These are phyloP conservation scores for Zonotrichia albicollis DNA, from an alignment of 2,797 vertebrate genomes.

Conservation along the genomic window DNA sequence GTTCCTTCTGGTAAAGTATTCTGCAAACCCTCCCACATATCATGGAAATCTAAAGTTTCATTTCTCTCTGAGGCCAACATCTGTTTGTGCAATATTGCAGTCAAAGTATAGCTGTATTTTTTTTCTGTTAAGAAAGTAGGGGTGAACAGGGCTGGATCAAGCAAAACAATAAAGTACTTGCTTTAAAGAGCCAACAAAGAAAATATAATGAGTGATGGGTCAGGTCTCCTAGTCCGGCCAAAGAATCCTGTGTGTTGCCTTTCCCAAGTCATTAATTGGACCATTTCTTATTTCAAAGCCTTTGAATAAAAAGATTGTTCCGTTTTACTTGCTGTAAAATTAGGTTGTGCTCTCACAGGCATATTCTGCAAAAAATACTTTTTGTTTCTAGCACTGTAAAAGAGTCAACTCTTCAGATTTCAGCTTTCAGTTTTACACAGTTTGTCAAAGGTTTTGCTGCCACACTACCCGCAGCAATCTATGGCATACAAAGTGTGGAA, in stretches of 20 bases:
- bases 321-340: neutral
- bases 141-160: neutral
- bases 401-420: neutral
- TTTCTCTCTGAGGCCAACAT: slow-evolving; percentile 51
- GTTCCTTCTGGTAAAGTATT: slow-evolving; percentile 53
- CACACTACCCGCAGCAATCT: neutral
- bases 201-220: neutral
- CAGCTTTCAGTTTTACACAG: neutral
- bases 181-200: neutral
- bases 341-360: neutral
- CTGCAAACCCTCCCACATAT: slow-evolving; percentile 9
- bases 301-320: neutral
- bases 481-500: neutral
- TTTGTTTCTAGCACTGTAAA: neutral
- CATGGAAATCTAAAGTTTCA: slow-evolving; percentile 58
- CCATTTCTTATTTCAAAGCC: neutral
- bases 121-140: neutral
- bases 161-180: neutral
- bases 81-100: slow-evolving; percentile 44
- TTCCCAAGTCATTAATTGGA: neutral
- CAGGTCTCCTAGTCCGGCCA: neutral
- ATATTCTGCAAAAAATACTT: neutral
- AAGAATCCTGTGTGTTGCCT: neutral
- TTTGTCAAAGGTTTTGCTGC: neutral
- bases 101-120: slow-evolving; percentile 9